Evolutionary conservation across 2,797 vertebrate genomes (phyloP), one percentile per base, ranked within the genome.

Genomic region (Halcyon chelicuti): DNA sequence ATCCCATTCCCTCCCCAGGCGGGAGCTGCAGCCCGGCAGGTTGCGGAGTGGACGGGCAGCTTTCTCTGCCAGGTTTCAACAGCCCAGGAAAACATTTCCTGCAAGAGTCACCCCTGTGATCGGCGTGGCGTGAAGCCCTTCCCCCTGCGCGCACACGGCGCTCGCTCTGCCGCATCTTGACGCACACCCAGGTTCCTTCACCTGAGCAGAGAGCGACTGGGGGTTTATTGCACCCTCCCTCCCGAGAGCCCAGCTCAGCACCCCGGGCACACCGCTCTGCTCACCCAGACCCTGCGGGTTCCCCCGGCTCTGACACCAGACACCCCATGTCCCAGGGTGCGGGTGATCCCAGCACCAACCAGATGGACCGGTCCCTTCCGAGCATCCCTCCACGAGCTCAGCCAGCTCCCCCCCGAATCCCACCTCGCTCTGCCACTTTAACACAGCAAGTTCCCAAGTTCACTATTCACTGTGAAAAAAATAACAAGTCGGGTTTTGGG

Each of bases 1-100:
- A 6, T 12, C n/a, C 47, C 1, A 9, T 66, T 39, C 52, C 5
- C 39, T 33, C 44, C 80, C 62, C 35, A 10, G 1, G 28, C 5
- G 0, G 40, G 39, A 74, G 35, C 61, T 1, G 28, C 7, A 10
- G 54, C 9, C 9, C 23, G 4, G 31, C 80, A 68, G 86, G 51
- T 26, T 21, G 77, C 21, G 55, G 54, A 93, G 92, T 1, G n/a
- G 88, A 57, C 7, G 4, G 78, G 79, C 86, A 65, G 92, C 82
- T 88, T 90, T 89, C 78, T 31, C 86, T 91, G 96, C 93, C 91
- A 91, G 90, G 18, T 90, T 54, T 31, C 62, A 26, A 17, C 76
- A 55, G 81, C 40, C 12, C 20, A 61, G 58, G 47, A 31, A 37
- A 93, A 55, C 17, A 11, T 29, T 57, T 22, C 55, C 67, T 31